phyloP scores from a whole-genome alignment of 2,888 invertebrate genomes.

The Drosophila mercatorum region DNA sequence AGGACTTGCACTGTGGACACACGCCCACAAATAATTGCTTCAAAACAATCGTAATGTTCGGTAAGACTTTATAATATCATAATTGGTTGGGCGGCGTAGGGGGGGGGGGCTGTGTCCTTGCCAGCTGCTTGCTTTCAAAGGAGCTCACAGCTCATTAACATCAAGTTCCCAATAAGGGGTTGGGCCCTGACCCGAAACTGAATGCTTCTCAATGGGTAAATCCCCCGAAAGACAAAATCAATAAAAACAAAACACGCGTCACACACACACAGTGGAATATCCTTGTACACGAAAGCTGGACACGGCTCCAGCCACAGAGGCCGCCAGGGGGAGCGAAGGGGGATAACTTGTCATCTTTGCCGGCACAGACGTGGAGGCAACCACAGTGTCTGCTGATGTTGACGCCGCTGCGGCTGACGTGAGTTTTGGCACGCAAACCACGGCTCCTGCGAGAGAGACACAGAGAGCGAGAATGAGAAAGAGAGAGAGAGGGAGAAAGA shows the following conservation, averaged over 20 bases:
- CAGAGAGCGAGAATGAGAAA: too few species aligned
- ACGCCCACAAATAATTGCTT: neutral
- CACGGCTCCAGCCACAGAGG: neutral
- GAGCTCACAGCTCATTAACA: neutral
- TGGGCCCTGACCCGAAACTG: neutral
- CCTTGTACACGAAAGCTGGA: slow-evolving; percentile 51
- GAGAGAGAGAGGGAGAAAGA: neutral
- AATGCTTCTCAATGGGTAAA: slow-evolving; percentile 12
- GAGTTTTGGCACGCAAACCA: slow-evolving; percentile 46
- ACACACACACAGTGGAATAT: slow-evolving; percentile 55
- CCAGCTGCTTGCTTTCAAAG: neutral
- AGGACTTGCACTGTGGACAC: neutral
- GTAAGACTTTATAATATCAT: neutral
- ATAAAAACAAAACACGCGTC: slow-evolving; percentile 30
- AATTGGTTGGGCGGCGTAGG: neutral
- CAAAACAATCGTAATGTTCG: neutral
- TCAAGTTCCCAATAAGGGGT: neutral
- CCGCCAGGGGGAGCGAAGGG: neutral
- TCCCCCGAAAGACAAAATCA: slow-evolving; percentile 43
- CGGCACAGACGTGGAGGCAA: slow-evolving; percentile 18
- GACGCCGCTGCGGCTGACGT: slow-evolving; percentile 56
- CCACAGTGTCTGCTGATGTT: slow-evolving; percentile 20
- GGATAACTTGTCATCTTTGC: slow-evolving; percentile 33
- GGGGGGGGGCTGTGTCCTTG: neutral
- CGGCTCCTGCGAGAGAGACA: neutral